phyloP scores from a whole-genome alignment of 2,888 invertebrate species.

The Tetropium fuscum region DNA sequence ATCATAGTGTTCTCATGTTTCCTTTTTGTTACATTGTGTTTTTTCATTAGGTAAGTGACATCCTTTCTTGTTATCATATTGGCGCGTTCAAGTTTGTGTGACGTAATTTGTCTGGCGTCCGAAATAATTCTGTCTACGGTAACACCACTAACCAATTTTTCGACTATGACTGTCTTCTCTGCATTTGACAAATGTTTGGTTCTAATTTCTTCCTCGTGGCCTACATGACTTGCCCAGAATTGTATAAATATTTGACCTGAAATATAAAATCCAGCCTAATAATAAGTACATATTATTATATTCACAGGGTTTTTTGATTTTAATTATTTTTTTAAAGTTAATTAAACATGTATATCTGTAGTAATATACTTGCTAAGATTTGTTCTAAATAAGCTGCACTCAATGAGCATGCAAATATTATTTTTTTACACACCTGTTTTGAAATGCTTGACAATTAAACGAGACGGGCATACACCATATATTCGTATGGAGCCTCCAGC shows the following conservation, averaged over 20 bases:
- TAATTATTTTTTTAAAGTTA: no score
- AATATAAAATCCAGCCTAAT: no score
- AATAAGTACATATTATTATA: no score
- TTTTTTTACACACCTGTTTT: no score
- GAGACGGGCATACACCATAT: no score
- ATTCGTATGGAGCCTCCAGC: no score
- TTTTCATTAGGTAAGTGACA: slow-evolving; percentile 13
- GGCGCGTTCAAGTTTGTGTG: background rate
- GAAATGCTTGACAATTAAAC: no score
- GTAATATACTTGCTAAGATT: no score
- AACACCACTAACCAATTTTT: slow-evolving; percentile 40
- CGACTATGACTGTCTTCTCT: slow-evolving; percentile 37
- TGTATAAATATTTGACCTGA: slow-evolving; percentile 26
- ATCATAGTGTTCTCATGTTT: slow-evolving; percentile 24
- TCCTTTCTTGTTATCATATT: slow-evolving; percentile 18
- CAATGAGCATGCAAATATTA: no score
- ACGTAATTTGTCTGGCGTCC: background rate
- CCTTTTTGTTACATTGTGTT: slow-evolving; percentile 20
- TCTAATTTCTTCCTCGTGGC: slow-evolving; percentile 25
- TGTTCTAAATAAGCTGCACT: no score
- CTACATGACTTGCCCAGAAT: slow-evolving; percentile 29
- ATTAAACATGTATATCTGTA: no score
- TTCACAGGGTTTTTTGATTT: no score
- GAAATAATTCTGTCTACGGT: slow-evolving; percentile 23
- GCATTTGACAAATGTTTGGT: slow-evolving; percentile 5